phyloP scores from a whole-genome alignment of 2,888 invertebrate genomes.

The Nomada ferruginata region DNA sequence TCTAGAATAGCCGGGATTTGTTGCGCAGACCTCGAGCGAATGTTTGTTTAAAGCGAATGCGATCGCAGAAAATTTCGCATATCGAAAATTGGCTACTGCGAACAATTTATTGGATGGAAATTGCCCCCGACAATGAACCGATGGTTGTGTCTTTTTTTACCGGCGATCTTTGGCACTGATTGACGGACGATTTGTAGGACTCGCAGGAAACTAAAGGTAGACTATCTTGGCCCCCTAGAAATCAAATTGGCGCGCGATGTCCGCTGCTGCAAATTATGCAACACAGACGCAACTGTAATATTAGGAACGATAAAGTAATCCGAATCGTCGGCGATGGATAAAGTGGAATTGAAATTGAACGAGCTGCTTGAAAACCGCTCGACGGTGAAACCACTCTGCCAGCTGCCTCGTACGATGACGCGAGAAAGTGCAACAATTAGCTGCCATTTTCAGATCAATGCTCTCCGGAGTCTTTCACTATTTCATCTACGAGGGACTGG shows the following conservation, averaged over 20 bases:
- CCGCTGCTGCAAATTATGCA: not conserved
- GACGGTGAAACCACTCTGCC: constrained; percentile 43
- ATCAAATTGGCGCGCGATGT: too few species aligned
- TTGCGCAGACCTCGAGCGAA: not conserved
- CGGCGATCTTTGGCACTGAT: constrained; percentile 16
- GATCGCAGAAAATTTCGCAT: too few species aligned
- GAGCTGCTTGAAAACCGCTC: not conserved
- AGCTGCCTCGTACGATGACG: constrained; percentile 33
- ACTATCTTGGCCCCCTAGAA: not conserved
- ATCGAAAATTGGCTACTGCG: too few species aligned
- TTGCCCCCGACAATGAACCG: too few species aligned
- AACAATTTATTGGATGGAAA: too few species aligned
- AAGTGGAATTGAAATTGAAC: not conserved
- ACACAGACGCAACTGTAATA: not conserved
- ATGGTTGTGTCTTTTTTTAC: too few species aligned
- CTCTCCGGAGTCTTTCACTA: constrained; percentile 47
- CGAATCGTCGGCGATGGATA: too few species aligned
- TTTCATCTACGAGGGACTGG: constrained; percentile 36
- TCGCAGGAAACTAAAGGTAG: not conserved
- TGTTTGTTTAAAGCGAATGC: not conserved
- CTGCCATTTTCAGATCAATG: constrained; percentile 63
- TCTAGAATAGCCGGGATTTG: not conserved
- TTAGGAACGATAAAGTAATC: not conserved
- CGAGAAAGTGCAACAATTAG: constrained; percentile 68
- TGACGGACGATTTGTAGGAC: not conserved